A percentile compares a stretch with the other conserved stretches of the same genome.
These are phyloP conservation scores for Akabosia matsudoensis DNA, from an alignment of 1,140 invertebrate species.

Conservation along the genomic window DNA sequence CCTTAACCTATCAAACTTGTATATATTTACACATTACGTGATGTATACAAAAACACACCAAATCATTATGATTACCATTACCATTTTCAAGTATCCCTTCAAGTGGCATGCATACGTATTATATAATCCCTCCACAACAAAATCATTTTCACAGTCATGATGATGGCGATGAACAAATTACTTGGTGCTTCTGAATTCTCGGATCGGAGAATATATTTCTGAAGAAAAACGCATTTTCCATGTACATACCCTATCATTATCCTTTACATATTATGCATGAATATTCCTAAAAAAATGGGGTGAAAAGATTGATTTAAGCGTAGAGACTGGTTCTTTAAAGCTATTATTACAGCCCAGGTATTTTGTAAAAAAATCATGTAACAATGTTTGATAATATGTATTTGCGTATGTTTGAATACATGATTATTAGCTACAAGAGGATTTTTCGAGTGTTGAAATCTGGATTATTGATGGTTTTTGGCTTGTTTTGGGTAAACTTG, in stretches of 20 bases:
- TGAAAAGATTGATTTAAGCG: background rate
- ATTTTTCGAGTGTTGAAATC: conserved; percentile 18
- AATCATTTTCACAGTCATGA: background rate
- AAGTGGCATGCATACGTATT: background rate
- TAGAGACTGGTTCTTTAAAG: background rate
- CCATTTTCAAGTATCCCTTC: conserved; percentile 2
- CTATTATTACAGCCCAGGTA: background rate
- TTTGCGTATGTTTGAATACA: background rate
- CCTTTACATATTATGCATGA: conserved; percentile 22
- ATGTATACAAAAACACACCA: background rate
- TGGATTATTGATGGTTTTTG: conserved; percentile 15
- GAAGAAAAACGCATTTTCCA: background rate
- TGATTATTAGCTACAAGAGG: background rate
- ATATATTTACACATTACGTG: background rate
- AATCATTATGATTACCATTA: background rate
- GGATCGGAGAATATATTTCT: background rate
- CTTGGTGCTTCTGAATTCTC: background rate
- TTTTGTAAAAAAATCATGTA: background rate
- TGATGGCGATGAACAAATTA: background rate
- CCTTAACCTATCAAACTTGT: conserved; percentile 13
- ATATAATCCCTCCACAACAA: background rate
- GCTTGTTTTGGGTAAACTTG: conserved; percentile 20
- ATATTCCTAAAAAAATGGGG: conserved; percentile 4
- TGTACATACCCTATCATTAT: conserved; percentile 27
- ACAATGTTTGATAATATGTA: background rate